Evolutionary conservation across 2,888 invertebrate species (phyloP).

Genomic region (Tiliacea citrago): DNA sequence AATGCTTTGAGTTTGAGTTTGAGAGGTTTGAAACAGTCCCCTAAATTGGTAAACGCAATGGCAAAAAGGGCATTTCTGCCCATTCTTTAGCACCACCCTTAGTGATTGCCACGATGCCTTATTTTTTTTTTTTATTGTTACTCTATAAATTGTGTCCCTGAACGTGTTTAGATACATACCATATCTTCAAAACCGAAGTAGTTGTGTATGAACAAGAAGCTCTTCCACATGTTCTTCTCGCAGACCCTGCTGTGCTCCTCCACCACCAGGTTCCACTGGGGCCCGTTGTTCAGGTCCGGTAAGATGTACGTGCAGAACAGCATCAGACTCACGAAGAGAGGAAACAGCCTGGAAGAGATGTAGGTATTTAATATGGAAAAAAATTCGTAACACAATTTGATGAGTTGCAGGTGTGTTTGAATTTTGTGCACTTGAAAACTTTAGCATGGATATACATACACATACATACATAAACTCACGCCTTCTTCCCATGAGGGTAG

Average conservation of each 20-base stretch:
- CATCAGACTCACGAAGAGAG: conserved; percentile 88
- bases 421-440: neutral
- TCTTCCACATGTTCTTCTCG: conserved; percentile 90
- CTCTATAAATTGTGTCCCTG: too few species aligned
- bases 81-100: neutral
- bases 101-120: neutral
- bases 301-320: conserved; percentile 90
- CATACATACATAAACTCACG: too few species aligned
- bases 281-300: conserved; percentile 89
- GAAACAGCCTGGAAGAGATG: conserved; percentile 83
- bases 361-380: neutral
- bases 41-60: too few species aligned
- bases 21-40: too few species aligned
- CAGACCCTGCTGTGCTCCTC: conserved; percentile 90
- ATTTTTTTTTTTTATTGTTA: too few species aligned
- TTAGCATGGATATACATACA: neutral
- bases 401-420: neutral
- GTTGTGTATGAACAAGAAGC: conserved; percentile 91
- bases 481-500: too few species aligned
- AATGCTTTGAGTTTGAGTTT: too few species aligned
- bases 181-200: conserved; percentile 91
- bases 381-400: neutral
- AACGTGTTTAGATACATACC: conserved; percentile 75
- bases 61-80: too few species aligned
- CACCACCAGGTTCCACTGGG: conserved; percentile 91